phyloP scores from a whole-genome alignment of 2,888 invertebrate genomes.

The Ormyrus thymus region DNA sequence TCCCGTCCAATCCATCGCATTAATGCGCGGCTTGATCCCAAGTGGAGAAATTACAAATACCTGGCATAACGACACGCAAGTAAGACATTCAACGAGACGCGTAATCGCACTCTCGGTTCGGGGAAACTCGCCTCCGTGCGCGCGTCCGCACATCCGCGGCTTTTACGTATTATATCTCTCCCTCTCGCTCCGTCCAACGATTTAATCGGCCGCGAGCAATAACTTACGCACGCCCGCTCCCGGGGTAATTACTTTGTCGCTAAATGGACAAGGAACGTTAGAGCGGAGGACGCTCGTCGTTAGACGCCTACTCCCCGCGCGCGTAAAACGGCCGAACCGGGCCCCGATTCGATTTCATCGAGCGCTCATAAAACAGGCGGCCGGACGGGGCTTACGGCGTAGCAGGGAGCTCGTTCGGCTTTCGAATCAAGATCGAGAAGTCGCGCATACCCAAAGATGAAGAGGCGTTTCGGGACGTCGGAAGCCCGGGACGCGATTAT shows the following conservation, averaged over 20 bases:
- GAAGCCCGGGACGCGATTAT: conserved; percentile 28
- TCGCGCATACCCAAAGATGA: conserved; percentile 40
- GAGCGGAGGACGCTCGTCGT: background rate
- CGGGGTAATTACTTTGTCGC: conserved; percentile 41
- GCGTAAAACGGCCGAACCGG: conserved; percentile 15
- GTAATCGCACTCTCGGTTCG: conserved; percentile 26
- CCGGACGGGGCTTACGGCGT: background rate
- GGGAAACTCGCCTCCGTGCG: conserved; percentile 19
- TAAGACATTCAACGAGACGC: conserved; percentile 27
- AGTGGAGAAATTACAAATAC: conserved; percentile 26
- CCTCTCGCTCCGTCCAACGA: conserved; percentile 3
- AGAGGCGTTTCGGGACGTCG: conserved; percentile 47
- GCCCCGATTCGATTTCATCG: conserved; percentile 12
- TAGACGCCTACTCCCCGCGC: background rate
- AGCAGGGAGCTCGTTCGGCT: background rate
- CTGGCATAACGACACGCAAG: conserved; percentile 26
- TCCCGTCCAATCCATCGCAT: too few relatives aligned
- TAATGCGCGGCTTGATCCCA: background rate
- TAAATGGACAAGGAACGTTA: conserved; percentile 19
- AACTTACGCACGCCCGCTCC: conserved; percentile 21
- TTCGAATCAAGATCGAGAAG: conserved; percentile 46
- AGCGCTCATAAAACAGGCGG: conserved; percentile 20
- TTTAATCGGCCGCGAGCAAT: conserved; percentile 43
- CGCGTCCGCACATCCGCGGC: background rate
- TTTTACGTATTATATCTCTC: background rate